Conservation (phyloP, 2,888 invertebrate genomes). For the Thecophora atra region DNA sequence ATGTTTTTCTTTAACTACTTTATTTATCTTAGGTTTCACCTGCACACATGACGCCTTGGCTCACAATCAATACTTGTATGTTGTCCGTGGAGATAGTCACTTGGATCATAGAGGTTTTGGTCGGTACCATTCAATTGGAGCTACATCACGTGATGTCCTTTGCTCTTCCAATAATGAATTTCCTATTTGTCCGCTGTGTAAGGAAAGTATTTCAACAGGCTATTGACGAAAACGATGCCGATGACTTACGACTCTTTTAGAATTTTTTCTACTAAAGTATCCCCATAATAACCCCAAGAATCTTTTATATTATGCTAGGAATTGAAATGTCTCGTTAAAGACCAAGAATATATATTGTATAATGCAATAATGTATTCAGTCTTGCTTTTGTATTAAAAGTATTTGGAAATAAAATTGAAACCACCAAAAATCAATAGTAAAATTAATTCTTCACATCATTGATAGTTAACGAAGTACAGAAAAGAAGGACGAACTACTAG, state of each 20-base stretch:
- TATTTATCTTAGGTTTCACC: slow-evolving; percentile 50
- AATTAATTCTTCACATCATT: too few relatives aligned
- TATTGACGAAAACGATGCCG: slow-evolving; percentile 46
- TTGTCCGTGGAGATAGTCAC: slow-evolving; percentile 50
- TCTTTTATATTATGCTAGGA: too few relatives aligned
- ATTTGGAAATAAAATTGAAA: too few relatives aligned
- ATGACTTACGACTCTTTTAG: slow-evolving; percentile 46
- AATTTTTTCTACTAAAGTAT: not conserved
- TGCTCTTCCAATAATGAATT: slow-evolving; percentile 41
- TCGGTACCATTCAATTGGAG: slow-evolving; percentile 48
- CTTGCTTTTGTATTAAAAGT: too few relatives aligned
- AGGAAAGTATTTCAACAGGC: slow-evolving; percentile 50
- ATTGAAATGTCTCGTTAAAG: too few relatives aligned
- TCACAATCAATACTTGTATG: slow-evolving; percentile 49
- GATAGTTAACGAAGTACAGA: too few relatives aligned
- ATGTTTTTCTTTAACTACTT: too few relatives aligned
- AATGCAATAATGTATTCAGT: too few relatives aligned
- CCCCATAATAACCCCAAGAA: too few relatives aligned
- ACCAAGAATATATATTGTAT: too few relatives aligned
- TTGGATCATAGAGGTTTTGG: slow-evolving; percentile 49
- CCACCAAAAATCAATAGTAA: too few relatives aligned
- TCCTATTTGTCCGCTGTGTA: slow-evolving; percentile 50
- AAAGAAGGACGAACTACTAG: too few relatives aligned
- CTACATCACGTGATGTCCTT: slow-evolving; percentile 46
- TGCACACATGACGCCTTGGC: slow-evolving; percentile 50